Base-by-base conservation (phyloP, 2,113 vertebrate species). In the Hemibagrus wyckioides region DNA sequence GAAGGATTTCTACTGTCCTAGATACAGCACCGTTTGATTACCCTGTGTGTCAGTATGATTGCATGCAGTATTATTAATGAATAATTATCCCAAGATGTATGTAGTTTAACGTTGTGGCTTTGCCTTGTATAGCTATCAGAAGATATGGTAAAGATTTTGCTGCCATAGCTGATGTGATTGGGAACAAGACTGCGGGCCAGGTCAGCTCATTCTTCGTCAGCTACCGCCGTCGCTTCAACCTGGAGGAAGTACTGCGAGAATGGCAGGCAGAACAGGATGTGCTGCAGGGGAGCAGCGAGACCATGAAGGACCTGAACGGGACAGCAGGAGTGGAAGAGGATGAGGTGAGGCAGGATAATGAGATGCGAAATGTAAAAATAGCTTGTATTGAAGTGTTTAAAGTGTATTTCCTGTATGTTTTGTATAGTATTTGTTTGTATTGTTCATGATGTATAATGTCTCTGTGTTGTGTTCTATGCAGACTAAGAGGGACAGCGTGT, bases 181-280 rank as follows among this genome's bases (percentile, higher is more conserved):
- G 97, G 61, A 97, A 96, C 90, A 97, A 97, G 92, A 97, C 97
- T 0, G 92, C 95, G 1, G 94, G 96, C 81, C 97, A 97, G 93
- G 97, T 97, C 91, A 96, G 96, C 92, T 97, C 96, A 0, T 97
- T 98, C 93, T 97, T 97, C 17, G 95, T 97, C 90, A 97, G 97
- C 92, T 97, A 97, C 91, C 95, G 97, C 15, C 96, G 97, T 13
- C 95, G 97, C 30, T 97, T 97, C 93, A 97, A 97, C 88, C 94
- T 98, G 89, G 97, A 98, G 85, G 97, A 97, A 93, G 97, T 97
- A 87, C 94, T 98, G 86, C 96, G 97, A 90, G 97, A 98, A 90
- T 97, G 97, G 97, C 96, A 97, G 30, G 97, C 97, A 0, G 97
- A 98, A 88, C 97, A 97, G 93, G 95, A 95, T 6, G 93, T 94